A percentile compares a stretch with the other conserved stretches of the same genome.
These are phyloP conservation scores for Huso huso DNA, from an alignment of 2,797 vertebrate species.

Conservation along the genomic window DNA sequence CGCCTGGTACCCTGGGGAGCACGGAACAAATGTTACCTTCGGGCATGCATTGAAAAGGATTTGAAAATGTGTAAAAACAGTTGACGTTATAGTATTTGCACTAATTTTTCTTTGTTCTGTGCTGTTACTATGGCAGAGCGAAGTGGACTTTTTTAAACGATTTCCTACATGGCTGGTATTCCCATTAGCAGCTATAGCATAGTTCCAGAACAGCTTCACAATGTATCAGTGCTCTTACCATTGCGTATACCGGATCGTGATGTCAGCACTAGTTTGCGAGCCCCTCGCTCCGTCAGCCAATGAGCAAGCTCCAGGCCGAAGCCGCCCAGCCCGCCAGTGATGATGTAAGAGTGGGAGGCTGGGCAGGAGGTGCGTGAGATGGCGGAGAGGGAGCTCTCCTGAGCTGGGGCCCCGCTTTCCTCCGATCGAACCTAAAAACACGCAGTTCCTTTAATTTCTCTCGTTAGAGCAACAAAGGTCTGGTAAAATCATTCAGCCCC, in stretches of 20 bases:
- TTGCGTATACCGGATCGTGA: constrained; percentile 89
- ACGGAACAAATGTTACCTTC: neutral
- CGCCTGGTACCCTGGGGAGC: constrained; percentile 81
- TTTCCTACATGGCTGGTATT: too few species aligned
- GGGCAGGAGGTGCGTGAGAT: constrained; percentile 73
- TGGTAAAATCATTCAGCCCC: too few species aligned
- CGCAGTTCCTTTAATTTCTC: too few species aligned
- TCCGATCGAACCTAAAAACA: constrained; percentile 65
- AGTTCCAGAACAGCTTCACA: too few species aligned
- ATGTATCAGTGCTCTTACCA: constrained; percentile 49
- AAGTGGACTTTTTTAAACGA: too few species aligned
- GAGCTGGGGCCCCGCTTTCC: constrained; percentile 40
- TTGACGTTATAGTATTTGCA: too few species aligned
- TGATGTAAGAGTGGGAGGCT: constrained; percentile 74
- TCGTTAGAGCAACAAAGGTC: too few species aligned
- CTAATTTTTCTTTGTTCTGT: too few species aligned
- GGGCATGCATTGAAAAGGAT: too few species aligned
- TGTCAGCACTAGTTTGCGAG: constrained; percentile 77
- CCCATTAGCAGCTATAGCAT: too few species aligned
- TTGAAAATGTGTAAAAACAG: too few species aligned
- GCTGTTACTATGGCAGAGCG: too few species aligned
- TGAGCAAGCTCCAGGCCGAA: constrained; percentile 88
- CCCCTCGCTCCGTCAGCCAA: constrained; percentile 84
- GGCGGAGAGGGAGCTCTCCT: constrained; percentile 47
- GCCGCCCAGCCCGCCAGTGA: constrained; percentile 88